These are phyloP conservation scores for Pangasianodon gigas DNA, from an alignment of 2,113 vertebrate genomes.

Conservation along the genomic window DNA sequence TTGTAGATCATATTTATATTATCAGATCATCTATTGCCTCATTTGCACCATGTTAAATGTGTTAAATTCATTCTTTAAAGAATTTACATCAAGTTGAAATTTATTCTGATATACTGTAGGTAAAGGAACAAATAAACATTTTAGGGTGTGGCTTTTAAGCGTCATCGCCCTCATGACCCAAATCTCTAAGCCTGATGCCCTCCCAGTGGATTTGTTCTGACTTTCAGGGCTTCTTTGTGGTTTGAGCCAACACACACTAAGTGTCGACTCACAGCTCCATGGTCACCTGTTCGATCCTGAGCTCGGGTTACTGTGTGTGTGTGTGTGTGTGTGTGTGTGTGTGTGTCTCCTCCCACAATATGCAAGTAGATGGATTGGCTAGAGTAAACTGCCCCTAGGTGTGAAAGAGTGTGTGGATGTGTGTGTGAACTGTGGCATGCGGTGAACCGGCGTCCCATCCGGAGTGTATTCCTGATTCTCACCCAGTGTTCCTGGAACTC, in stretches of 20 bases:
- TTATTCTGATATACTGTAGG: not conserved
- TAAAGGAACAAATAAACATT: not conserved
- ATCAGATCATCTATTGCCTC: not conserved
- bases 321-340: not conserved
- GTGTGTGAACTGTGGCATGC: too few relatives aligned
- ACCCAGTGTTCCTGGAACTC: too few relatives aligned
- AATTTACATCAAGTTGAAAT: not conserved
- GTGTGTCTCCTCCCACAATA: too few relatives aligned
- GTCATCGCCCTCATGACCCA: not conserved
- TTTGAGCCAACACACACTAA: not conserved
- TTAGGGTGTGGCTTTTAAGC: not conserved
- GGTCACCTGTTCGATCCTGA: not conserved
- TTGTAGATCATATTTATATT: not conserved
- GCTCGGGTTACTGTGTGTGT: not conserved
- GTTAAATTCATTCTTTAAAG: not conserved
- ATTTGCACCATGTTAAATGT: not conserved
- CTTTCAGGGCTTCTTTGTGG: not conserved
- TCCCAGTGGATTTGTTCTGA: not conserved
- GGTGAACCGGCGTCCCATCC: too few relatives aligned
- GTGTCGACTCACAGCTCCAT: not conserved
- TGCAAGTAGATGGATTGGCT: too few relatives aligned
- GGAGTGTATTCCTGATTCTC: too few relatives aligned
- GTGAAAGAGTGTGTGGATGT: too few relatives aligned
- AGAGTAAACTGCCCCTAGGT: too few relatives aligned
- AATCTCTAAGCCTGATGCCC: not conserved